Base-by-base conservation (phyloP, 2,113 vertebrate genomes). In the Calypte anna region DNA sequence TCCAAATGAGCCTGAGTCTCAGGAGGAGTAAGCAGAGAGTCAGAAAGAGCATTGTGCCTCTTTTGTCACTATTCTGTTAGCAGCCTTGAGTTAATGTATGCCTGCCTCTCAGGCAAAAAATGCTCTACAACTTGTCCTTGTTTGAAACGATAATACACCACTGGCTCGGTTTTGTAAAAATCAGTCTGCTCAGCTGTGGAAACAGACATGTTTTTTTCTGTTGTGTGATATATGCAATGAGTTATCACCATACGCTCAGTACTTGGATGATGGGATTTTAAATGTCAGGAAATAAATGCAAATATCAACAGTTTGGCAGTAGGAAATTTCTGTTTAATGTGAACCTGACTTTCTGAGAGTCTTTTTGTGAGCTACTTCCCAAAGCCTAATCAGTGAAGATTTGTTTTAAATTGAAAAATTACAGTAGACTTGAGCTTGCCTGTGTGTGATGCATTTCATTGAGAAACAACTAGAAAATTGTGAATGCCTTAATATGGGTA, bases 251-350 rank as follows among this genome's bases (percentile, higher is more conserved):
- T 90, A 92, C 25, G 2, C 82, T 61, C 83, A 86, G 68, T 91
- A 66, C 57, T 92, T 67, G 79, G 88, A 85, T 90, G 95, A 88
- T 86, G 63, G 86, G 73, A 94, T 93, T 97, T 96, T 93, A 97
- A 97, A 97, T 97, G 95, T 96, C 96, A 97, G 81, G 74, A 96
- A 96, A 94, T 74, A 96, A 95, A 90, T 96, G 78, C 95, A 96
- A 96, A 96, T 96, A 93, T 95, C 92, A 96, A 87, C 75, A 95
- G 70, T 94, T 95, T 94, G 88, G 91, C 86, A 94, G 92, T 30
- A 86, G 16, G 17, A 86, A 82, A 27, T 75, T 84, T 86, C 74
- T 93, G 69, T 94, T 93, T 90, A 80, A 86, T 67, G 55, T 70
- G 79, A 91, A 75, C 19, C 14, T 86, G 78, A 76, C 7, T 96